These are phyloP conservation scores for Lithosia quadra DNA, from an alignment of 2,888 invertebrate species.

Conservation along the genomic window DNA sequence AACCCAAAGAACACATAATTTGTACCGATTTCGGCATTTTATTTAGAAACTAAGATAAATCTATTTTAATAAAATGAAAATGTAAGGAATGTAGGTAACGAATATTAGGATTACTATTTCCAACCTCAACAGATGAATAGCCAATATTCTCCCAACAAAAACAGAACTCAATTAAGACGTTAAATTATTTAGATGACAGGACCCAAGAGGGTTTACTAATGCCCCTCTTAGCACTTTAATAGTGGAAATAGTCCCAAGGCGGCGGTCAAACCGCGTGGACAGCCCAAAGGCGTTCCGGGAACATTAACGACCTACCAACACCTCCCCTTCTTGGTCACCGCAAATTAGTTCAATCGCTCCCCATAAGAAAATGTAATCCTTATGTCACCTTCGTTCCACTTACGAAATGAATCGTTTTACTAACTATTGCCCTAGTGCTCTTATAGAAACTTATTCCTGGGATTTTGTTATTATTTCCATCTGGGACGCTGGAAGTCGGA, in stretches of 20 bases:
- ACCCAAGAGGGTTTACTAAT: conserved; percentile 79
- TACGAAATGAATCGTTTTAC: conserved; percentile 67
- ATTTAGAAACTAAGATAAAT: no score
- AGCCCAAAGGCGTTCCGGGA: conserved; percentile 77
- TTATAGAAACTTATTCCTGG: no score
- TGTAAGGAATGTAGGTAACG: no score
- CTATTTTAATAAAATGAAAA: no score
- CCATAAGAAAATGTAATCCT: conserved; percentile 53
- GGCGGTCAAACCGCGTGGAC: conserved; percentile 79
- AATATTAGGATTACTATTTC: no score
- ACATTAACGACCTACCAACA: conserved; percentile 71
- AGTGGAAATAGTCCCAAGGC: conserved; percentile 72
- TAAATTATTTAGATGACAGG: conserved; percentile 83
- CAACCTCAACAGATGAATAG: conserved; percentile 16
- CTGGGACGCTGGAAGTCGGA: no score
- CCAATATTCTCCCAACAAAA: conserved; percentile 57
- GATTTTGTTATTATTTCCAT: no score
- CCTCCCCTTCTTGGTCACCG: conserved; percentile 83
- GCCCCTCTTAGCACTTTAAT: conserved; percentile 86
- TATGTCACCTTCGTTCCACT: conserved; percentile 54
- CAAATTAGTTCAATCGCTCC: conserved; percentile 81
- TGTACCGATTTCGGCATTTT: no score
- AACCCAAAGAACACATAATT: no score
- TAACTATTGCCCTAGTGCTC: background rate
- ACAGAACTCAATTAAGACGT: conserved; percentile 79